Conservation (phyloP, 2,113 vertebrate species). For the Ceratotherium simum region DNA sequence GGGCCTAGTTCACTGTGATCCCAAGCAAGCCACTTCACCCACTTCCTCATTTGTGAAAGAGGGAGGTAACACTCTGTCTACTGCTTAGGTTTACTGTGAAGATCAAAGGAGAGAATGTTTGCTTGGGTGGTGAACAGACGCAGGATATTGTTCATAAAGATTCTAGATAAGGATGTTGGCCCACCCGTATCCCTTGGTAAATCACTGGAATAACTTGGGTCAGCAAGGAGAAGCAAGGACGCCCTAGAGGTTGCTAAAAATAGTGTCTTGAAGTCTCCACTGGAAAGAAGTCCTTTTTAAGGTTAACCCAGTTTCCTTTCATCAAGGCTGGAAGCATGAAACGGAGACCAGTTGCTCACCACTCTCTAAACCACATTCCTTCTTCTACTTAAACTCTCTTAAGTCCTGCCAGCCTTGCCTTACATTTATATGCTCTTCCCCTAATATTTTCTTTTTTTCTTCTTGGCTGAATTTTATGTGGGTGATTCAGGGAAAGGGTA, state of each 20-base stretch:
- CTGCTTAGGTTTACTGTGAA: neutral
- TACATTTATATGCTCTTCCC: neutral
- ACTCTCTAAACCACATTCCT: constrained; percentile 9
- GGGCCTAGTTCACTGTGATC: neutral
- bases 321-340: neutral
- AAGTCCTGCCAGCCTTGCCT: constrained; percentile 25
- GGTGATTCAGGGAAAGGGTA: neutral
- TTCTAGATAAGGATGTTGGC: neutral
- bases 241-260: neutral
- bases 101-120: neutral
- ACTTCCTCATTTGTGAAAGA: neutral
- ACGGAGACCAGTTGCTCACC: neutral
- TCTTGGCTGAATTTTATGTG: neutral
- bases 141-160: neutral
- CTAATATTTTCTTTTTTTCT: neutral
- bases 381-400: neutral
- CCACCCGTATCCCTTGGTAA: neutral
- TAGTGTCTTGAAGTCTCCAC: neutral
- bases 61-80: neutral
- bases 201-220: constrained; percentile 26
- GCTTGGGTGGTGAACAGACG: neutral
- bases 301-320: constrained; percentile 23
- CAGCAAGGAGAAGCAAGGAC: neutral
- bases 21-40: neutral
- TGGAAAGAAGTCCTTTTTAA: constrained; percentile 37